Conservation (phyloP, 2,797 vertebrate species). For the Gymnopithys bicolor region DNA sequence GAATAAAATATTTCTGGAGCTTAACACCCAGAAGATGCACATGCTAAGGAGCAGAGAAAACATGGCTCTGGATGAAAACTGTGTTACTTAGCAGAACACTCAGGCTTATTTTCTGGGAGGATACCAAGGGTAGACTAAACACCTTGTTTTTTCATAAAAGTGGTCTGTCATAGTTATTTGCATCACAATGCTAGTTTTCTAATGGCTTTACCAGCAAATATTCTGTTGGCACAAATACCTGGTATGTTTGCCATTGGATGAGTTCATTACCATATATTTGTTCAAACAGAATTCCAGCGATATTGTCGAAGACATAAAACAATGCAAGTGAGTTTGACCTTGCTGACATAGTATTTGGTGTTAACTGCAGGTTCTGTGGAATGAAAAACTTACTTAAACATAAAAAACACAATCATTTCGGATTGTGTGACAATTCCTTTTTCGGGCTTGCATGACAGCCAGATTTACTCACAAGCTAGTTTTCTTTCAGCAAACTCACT, state of each 20-base stretch:
- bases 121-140: constrained; percentile 21
- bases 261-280: constrained; percentile 36
- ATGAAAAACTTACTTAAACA: not conserved
- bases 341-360: not conserved
- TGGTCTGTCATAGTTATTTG: constrained; percentile 17
- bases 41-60: constrained; percentile 32
- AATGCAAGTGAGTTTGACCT: not conserved
- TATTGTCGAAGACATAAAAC: constrained; percentile 14
- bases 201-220: constrained; percentile 34
- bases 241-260: constrained; percentile 14
- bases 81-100: constrained; percentile 9
- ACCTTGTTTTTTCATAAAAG: constrained; percentile 30
- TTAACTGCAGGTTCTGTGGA: not conserved
- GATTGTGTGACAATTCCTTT: not conserved
- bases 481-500: not conserved
- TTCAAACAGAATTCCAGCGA: constrained; percentile 40
- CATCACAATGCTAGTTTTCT: constrained; percentile 30
- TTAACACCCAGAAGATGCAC: constrained; percentile 32
- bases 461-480: not conserved
- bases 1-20: constrained; percentile 27
- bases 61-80: constrained; percentile 4
- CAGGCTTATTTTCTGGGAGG: not conserved
- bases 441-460: not conserved
- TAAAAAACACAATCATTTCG: not conserved
- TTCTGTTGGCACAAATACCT: constrained; percentile 11